phyloP scores from a whole-genome alignment of 2,888 invertebrate species.

The Ormia ochracea region DNA sequence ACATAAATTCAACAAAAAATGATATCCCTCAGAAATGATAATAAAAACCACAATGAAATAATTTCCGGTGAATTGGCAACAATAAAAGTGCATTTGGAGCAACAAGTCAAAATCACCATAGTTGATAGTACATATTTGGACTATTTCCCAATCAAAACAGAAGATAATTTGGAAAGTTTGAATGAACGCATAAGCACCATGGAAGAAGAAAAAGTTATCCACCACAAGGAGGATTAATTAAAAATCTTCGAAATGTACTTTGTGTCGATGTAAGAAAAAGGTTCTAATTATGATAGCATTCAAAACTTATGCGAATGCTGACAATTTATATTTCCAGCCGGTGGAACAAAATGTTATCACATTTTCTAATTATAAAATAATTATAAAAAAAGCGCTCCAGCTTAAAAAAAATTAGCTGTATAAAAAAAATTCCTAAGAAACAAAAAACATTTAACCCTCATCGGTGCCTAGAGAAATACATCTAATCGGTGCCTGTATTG shows the following conservation, averaged over 20 bases:
- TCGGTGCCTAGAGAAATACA: too few species aligned
- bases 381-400: too few species aligned
- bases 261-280: not conserved
- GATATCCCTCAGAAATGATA: not conserved
- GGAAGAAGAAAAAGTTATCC: not conserved
- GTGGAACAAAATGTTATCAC: too few species aligned
- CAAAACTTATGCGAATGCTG: too few species aligned
- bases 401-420: too few species aligned
- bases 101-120: not conserved
- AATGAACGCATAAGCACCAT: not conserved
- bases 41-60: not conserved
- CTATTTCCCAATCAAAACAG: not conserved
- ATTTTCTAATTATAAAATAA: too few species aligned
- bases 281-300: too few species aligned
- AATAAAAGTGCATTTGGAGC: not conserved
- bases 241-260: not conserved
- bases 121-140: not conserved
- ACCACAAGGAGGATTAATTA: not conserved
- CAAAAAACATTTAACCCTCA: too few species aligned
- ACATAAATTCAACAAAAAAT: not conserved
- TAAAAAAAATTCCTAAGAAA: too few species aligned
- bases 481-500: too few species aligned
- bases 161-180: not conserved
- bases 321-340: too few species aligned
- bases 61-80: not conserved